A percentile compares a stretch with the other conserved stretches of the same genome.
Evolutionary conservation across 2,113 vertebrate species (phyloP).

Genomic region (Dasypus novemcinctus): DNA sequence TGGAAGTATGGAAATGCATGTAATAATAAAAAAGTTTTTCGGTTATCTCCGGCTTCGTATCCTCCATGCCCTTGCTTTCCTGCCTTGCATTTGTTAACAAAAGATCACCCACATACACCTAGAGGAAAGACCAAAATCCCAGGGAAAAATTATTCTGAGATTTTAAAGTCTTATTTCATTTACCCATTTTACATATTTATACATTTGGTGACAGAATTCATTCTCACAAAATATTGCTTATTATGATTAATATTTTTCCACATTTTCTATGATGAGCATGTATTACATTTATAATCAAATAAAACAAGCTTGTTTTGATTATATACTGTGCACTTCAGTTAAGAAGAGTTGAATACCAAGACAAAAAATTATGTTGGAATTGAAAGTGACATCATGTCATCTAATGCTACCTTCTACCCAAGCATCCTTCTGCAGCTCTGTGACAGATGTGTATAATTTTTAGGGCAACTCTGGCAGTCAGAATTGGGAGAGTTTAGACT

Average conservation of each 20-base stretch:
- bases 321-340: not conserved
- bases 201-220: not conserved
- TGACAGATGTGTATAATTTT: not conserved
- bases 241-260: not conserved
- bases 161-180: not conserved
- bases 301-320: not conserved
- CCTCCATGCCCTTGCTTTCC: not conserved
- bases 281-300: not conserved
- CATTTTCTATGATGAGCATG: not conserved
- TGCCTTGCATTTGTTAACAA: constrained; percentile 16
- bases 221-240: not conserved
- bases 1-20: constrained; percentile 49
- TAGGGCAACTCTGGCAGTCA: not conserved
- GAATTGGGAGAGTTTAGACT: not conserved
- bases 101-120: not conserved
- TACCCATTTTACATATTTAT: not conserved
- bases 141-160: not conserved
- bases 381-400: not conserved
- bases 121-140: not conserved
- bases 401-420: not conserved
- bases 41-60: not conserved
- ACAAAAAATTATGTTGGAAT: not conserved
- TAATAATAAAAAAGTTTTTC: constrained; percentile 40
- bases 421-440: not conserved
- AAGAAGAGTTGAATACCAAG: not conserved